Evolutionary conservation across 2,888 invertebrate species (phyloP).

Genomic region (Marasmarcha lunaedactyla): DNA sequence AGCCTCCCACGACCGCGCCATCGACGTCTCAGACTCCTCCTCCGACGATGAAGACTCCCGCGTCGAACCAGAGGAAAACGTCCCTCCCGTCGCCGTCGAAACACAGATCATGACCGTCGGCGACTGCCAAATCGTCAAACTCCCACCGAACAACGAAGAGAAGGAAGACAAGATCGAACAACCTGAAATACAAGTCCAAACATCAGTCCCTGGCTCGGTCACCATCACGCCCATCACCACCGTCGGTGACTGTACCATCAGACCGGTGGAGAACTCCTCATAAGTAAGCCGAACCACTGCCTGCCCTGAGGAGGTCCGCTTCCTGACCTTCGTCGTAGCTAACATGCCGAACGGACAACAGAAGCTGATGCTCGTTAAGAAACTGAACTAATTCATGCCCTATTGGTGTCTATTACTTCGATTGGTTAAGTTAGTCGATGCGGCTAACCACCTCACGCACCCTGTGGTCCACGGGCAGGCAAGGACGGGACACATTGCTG

Average conservation of each 20-base stretch:
- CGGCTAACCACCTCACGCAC: no score
- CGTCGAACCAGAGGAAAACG: slow-evolving; percentile 42
- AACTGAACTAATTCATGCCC: not conserved
- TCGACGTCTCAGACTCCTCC: slow-evolving; percentile 54
- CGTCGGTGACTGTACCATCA: slow-evolving; percentile 61
- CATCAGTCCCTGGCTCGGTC: slow-evolving; percentile 43
- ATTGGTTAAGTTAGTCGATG: no score
- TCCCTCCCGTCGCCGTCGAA: slow-evolving; percentile 42
- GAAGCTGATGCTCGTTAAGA: not conserved
- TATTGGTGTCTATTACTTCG: no score
- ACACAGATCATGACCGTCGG: slow-evolving; percentile 63
- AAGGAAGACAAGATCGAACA: slow-evolving; percentile 36
- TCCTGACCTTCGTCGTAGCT: slow-evolving; percentile 1
- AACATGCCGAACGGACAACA: not conserved
- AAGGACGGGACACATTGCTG: not conserved
- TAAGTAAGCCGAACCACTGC: slow-evolving; percentile 30
- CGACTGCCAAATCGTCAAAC: slow-evolving; percentile 62
- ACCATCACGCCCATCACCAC: slow-evolving; percentile 60
- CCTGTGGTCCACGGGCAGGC: no score
- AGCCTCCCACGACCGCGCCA: slow-evolving; percentile 43
- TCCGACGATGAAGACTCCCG: slow-evolving; percentile 49
- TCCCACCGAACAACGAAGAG: slow-evolving; percentile 40
- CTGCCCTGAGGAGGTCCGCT: slow-evolving; percentile 29
- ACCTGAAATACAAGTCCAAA: slow-evolving; percentile 26
- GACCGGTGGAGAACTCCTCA: slow-evolving; percentile 52